Conservation (phyloP, 2,888 invertebrate species). For the Lissocephala sabroskyi region DNA sequence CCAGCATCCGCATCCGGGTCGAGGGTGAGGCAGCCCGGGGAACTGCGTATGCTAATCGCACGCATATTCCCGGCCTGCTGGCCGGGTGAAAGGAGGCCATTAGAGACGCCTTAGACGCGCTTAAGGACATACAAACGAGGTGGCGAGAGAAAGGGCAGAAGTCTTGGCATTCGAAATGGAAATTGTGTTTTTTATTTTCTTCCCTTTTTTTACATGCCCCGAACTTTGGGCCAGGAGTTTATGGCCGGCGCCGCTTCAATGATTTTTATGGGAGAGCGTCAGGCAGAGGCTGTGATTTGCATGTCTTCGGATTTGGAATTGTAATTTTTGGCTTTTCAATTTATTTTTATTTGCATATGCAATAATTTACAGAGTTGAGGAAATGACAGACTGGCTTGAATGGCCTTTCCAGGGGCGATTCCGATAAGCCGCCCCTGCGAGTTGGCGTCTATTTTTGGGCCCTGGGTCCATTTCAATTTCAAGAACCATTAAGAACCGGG, state of each 20-base stretch:
- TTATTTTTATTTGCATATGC: slow-evolving; percentile 50
- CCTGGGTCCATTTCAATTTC: too few relatives aligned
- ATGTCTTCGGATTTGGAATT: slow-evolving; percentile 22
- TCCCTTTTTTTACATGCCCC: not conserved
- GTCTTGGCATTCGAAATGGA: slow-evolving; percentile 41
- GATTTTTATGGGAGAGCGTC: slow-evolving; percentile 56
- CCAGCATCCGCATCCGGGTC: slow-evolving; percentile 19
- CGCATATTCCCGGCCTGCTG: slow-evolving; percentile 7
- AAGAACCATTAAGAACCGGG: slow-evolving; percentile 60
- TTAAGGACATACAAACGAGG: slow-evolving; percentile 49
- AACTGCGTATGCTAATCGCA: slow-evolving; percentile 58
- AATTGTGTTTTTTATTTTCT: slow-evolving; percentile 36
- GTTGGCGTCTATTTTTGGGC: too few relatives aligned
- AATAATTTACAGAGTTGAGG: slow-evolving; percentile 41
- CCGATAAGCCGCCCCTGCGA: too few relatives aligned
- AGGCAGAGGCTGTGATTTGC: slow-evolving; percentile 58
- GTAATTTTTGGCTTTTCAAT: slow-evolving; percentile 27
- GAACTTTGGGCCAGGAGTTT: slow-evolving; percentile 29
- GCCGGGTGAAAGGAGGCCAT: slow-evolving; percentile 9
- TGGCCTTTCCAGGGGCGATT: too few relatives aligned
- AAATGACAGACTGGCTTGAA: not conserved
- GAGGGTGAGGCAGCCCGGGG: slow-evolving; percentile 36
- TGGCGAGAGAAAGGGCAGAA: slow-evolving; percentile 45
- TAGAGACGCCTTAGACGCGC: slow-evolving; percentile 38
- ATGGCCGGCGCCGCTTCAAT: slow-evolving; percentile 59